A percentile compares a stretch with the other conserved stretches of the same genome.
These are phyloP conservation scores for Charina bottae DNA, from an alignment of 2,113 vertebrate species.

Conservation along the genomic window DNA sequence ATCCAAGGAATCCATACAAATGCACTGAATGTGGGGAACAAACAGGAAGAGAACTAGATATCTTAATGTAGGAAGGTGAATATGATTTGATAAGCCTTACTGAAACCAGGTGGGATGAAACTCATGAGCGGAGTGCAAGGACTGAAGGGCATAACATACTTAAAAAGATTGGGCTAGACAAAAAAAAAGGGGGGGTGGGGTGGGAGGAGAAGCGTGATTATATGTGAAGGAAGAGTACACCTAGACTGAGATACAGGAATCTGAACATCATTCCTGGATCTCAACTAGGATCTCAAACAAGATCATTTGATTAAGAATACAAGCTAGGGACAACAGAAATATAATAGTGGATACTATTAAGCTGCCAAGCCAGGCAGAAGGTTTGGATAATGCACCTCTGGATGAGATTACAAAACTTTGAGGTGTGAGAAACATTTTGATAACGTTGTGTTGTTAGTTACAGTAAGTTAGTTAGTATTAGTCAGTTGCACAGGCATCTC, in stretches of 20 bases:
- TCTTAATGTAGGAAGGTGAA: neutral
- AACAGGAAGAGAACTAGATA: neutral
- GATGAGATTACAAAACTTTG: neutral
- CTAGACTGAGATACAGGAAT: neutral
- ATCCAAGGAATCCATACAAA: neutral
- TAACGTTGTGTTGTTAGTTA: neutral
- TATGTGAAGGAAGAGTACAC: neutral
- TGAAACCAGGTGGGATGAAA: neutral
- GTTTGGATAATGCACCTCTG: neutral
- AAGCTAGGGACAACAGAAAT: neutral
- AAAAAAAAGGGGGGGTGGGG: neutral
- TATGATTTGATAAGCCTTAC: neutral
- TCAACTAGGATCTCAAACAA: neutral
- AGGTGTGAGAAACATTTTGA: neutral
- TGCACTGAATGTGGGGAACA: neutral
- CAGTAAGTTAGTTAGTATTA: neutral
- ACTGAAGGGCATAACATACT: neutral
- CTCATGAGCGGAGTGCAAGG: neutral
- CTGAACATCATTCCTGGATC: neutral
- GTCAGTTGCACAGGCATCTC: neutral
- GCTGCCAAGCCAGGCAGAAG: neutral
- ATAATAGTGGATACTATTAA: neutral
- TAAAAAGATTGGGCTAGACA: neutral
- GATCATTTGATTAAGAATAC: neutral
- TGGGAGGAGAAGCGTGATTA: neutral